These are phyloP conservation scores for Catocala fraxini DNA, from an alignment of 2,888 invertebrate genomes.

Conservation along the genomic window DNA sequence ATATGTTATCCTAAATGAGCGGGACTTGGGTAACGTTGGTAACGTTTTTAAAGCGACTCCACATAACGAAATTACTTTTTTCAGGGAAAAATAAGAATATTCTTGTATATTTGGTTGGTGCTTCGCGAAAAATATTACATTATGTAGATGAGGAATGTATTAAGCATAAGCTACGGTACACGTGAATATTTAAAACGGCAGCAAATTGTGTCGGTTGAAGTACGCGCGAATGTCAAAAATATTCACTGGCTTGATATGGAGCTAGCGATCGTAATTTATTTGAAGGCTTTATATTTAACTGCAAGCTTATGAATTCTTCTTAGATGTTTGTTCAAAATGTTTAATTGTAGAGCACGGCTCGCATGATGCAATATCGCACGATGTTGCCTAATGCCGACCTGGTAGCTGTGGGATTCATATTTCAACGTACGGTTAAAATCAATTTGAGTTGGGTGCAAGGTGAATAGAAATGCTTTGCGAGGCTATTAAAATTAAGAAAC, in stretches of 20 bases:
- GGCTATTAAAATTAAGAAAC: too few relatives aligned
- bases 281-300: background rate
- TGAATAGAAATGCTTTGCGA: too few relatives aligned
- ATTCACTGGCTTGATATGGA: conserved; percentile 54
- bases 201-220: conserved; percentile 69
- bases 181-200: conserved; percentile 78
- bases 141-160: conserved; percentile 78
- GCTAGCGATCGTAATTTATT: conserved; percentile 10
- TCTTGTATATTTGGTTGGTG: conserved; percentile 59
- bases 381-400: too few relatives aligned
- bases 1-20: conserved; percentile 13
- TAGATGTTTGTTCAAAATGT: background rate
- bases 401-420: too few relatives aligned
- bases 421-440: too few relatives aligned
- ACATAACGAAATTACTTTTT: conserved; percentile 32
- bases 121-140: conserved; percentile 72
- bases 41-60: conserved; percentile 20
- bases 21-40: conserved; percentile 16
- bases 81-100: conserved; percentile 54
- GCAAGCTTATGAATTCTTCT: background rate
- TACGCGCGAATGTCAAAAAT: conserved; percentile 62
- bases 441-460: too few relatives aligned
- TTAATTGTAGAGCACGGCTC: too few relatives aligned
- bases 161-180: conserved; percentile 71
- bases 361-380: too few relatives aligned